Percentiles rank a stretch among this genome's conserved stretches.
phyloP scores from a whole-genome alignment of 2,113 vertebrate species.

The Elaphurus davidianus region DNA sequence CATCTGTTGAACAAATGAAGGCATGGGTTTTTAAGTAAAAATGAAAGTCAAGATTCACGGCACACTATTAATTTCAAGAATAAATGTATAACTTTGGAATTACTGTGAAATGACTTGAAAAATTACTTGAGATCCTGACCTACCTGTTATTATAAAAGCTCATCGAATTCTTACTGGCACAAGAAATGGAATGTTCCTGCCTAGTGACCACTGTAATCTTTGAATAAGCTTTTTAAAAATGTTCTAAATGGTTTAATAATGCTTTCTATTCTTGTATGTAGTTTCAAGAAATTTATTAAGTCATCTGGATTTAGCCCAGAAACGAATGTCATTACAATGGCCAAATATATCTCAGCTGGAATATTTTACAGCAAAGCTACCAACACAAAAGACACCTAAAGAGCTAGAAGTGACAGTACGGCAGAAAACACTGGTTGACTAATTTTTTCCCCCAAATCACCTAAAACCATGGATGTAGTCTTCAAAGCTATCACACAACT shows the following conservation, averaged over 20 bases:
- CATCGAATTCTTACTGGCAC: neutral
- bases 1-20: constrained; percentile 9
- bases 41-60: constrained; percentile 25
- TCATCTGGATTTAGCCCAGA: constrained; percentile 8
- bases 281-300: constrained; percentile 34
- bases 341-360: neutral
- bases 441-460: neutral
- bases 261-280: constrained; percentile 32
- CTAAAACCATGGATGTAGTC: neutral
- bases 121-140: constrained; percentile 16
- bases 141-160: constrained; percentile 15
- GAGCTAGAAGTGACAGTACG: neutral
- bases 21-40: constrained; percentile 37
- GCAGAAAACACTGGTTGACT: neutral
- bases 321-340: constrained; percentile 23
- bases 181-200: constrained; percentile 50
- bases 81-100: constrained; percentile 33
- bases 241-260: constrained; percentile 29
- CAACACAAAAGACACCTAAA: neutral
- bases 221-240: constrained; percentile 11
- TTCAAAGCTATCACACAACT: neutral
- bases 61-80: constrained; percentile 51
- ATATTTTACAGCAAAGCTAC: neutral
- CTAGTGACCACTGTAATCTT: constrained; percentile 11
- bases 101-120: constrained; percentile 60